Evolutionary conservation across 2,113 vertebrate genomes (phyloP).

Genomic region (Corvus moneduloides): DNA sequence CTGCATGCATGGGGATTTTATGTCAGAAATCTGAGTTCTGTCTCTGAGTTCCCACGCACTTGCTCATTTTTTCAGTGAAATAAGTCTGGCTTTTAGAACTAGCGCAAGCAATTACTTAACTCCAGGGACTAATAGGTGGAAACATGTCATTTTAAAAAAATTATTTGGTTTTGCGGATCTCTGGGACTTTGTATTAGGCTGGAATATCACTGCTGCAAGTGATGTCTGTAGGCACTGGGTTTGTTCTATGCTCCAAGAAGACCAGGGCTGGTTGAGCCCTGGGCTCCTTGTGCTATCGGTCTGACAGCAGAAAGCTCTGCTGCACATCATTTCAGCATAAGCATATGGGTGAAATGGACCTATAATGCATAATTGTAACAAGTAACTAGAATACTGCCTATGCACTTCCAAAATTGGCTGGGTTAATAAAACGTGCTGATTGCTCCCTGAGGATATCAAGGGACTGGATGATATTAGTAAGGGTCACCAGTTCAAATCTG

Average conservation of each 20-base stretch:
- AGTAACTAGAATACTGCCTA: not conserved
- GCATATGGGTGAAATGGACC: not conserved
- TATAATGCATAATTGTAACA: not conserved
- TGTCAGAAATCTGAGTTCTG: not conserved
- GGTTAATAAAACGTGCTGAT: constrained; percentile 53
- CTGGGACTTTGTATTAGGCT: not conserved
- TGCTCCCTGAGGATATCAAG: constrained; percentile 53
- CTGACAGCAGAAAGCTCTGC: not conserved
- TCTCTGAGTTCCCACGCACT: not conserved
- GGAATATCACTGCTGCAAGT: not conserved
- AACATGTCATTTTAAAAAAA: constrained; percentile 35
- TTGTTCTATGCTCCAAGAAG: not conserved
- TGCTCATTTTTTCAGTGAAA: not conserved
- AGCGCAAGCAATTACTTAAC: constrained; percentile 34
- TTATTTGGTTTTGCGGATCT: constrained; percentile 12
- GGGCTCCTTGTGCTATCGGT: not conserved
- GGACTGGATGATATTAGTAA: constrained; percentile 38
- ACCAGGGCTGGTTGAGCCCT: not conserved
- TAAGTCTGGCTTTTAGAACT: constrained; percentile 19
- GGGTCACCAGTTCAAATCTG: constrained; percentile 47
- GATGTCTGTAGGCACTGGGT: not conserved
- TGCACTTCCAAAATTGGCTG: constrained; percentile 53
- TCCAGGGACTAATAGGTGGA: constrained; percentile 20
- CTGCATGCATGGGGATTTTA: not conserved
- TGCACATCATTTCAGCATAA: not conserved